phyloP scores from a whole-genome alignment of 2,888 invertebrate species.

The Troglohyphantes excavatus region DNA sequence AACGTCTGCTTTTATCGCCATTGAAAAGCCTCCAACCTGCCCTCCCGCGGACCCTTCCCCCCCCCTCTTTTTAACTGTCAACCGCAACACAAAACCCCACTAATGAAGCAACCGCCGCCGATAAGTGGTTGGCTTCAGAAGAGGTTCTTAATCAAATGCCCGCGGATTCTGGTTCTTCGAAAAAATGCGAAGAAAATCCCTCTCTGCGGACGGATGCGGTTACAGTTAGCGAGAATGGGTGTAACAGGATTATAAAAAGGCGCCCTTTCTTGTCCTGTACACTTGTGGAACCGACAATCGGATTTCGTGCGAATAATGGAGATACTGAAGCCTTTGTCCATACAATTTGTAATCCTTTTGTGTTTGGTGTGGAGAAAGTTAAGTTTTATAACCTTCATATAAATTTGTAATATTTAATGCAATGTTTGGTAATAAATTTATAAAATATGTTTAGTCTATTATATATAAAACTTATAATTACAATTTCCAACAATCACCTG shows the following conservation, averaged over 20 bases:
- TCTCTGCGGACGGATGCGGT: not conserved
- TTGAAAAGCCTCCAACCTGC: not conserved
- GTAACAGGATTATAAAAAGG: not conserved
- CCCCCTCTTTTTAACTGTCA: not conserved
- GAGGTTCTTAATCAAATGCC: not conserved
- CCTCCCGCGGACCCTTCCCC: too few relatives aligned
- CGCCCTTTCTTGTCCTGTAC: not conserved
- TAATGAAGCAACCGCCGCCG: constrained; percentile 5
- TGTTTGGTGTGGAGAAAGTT: too few relatives aligned
- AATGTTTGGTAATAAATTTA: too few relatives aligned
- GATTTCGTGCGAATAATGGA: not conserved
- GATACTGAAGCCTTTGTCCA: too few relatives aligned
- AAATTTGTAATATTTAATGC: too few relatives aligned
- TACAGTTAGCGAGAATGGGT: not conserved
- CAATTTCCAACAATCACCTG: too few relatives aligned
- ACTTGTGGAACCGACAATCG: not conserved
- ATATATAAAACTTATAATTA: too few relatives aligned
- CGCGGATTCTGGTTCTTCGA: not conserved
- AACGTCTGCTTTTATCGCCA: not conserved
- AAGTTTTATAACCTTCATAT: too few relatives aligned
- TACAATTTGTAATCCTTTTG: too few relatives aligned
- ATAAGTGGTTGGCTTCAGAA: not conserved
- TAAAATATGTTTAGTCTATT: too few relatives aligned
- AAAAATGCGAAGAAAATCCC: not conserved
- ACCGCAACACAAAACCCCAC: constrained; percentile 1